phyloP scores from a whole-genome alignment of 2,797 vertebrate species.

The Cossypha niveicapilla region DNA sequence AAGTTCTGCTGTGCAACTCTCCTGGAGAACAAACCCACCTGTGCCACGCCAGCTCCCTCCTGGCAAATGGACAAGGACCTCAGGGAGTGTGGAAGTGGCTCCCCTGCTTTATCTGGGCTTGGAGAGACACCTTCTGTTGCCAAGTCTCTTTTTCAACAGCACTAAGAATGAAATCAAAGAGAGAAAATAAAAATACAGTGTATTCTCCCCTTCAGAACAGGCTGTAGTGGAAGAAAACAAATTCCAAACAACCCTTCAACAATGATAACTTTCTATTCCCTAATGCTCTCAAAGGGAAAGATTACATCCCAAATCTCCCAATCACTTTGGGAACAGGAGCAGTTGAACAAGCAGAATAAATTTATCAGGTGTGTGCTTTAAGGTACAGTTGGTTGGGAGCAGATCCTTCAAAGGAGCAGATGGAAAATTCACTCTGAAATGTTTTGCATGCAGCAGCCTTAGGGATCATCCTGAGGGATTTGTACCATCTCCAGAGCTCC shows the following conservation, averaged over 20 bases:
- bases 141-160: not conserved
- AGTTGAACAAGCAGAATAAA: not conserved
- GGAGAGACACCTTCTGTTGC: not conserved
- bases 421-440: not conserved
- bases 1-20: not conserved
- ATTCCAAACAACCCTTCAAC: not conserved
- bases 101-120: not conserved
- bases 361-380: not conserved
- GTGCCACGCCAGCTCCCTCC: not conserved
- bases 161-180: not conserved
- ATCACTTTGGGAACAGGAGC: not conserved
- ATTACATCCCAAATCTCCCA: not conserved
- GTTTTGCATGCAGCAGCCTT: not conserved
- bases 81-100: not conserved
- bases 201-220: not conserved
- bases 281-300: not conserved
- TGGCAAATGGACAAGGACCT: rapidly evolving
- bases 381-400: not conserved
- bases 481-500: not conserved
- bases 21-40: not conserved
- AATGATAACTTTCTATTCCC: not conserved
- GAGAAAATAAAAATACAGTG: not conserved
- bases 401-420: not conserved
- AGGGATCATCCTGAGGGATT: not conserved
- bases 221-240: not conserved